Evolutionary conservation across 2,888 invertebrate species (phyloP).

Genomic region (Drosophila phalerata): DNA sequence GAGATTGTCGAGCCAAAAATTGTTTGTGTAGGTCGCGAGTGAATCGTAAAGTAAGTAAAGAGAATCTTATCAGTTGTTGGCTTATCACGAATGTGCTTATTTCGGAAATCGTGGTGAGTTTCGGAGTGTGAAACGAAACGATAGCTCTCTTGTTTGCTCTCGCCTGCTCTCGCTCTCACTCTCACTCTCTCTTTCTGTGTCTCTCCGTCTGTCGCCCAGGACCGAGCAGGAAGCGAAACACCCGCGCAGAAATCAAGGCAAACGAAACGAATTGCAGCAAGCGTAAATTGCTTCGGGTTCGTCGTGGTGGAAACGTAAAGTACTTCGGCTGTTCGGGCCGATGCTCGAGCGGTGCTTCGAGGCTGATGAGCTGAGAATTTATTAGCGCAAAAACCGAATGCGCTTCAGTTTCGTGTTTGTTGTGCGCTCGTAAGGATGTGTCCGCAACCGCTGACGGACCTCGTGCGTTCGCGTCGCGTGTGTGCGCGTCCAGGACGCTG

Average conservation of each 20-base stretch:
- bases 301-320: constrained; percentile 26
- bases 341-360: constrained; percentile 29
- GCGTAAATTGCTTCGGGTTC: constrained; percentile 16
- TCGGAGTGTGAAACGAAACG: constrained; percentile 52
- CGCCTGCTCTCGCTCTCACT: too few relatives aligned
- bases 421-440: constrained; percentile 85
- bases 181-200: constrained; percentile 14
- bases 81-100: constrained; percentile 48
- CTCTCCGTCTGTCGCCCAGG: constrained; percentile 15
- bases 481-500: constrained; percentile 72
- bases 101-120: constrained; percentile 53
- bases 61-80: constrained; percentile 50
- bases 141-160: constrained; percentile 14
- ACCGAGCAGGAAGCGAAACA: constrained; percentile 41
- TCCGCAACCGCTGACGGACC: constrained; percentile 77
- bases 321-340: constrained; percentile 24
- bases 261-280: constrained; percentile 42
- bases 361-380: constrained; percentile 67
- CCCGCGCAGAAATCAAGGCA: constrained; percentile 51
- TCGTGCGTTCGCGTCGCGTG: constrained; percentile 78
- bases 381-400: constrained; percentile 79
- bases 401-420: constrained; percentile 85
- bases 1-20: constrained; percentile 6
- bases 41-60: constrained; percentile 23
- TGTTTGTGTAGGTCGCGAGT: constrained; percentile 58